phyloP scores from a whole-genome alignment of 2,797 vertebrate species.

The Cichlasoma orientale region DNA sequence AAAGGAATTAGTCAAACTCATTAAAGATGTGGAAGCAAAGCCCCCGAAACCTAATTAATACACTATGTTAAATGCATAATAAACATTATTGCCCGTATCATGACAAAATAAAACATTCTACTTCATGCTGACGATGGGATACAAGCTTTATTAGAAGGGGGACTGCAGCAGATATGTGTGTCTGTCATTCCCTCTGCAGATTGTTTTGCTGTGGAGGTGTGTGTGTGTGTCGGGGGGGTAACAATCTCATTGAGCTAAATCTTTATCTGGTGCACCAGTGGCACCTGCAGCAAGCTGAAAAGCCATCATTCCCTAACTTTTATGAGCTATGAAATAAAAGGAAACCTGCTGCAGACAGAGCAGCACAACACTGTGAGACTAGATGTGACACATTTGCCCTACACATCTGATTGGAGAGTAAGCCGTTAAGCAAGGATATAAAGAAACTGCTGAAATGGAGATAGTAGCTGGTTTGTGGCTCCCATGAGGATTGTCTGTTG shows the following conservation, averaged over 20 bases:
- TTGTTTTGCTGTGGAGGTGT: conserved; percentile 10
- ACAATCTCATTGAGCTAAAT: conserved; percentile 52
- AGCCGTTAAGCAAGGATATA: conserved; percentile 43
- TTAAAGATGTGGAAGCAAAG: conserved; percentile 61
- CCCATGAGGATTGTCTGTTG: conserved; percentile 34
- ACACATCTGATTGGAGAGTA: conserved; percentile 40
- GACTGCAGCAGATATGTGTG: conserved; percentile 7
- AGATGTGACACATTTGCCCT: conserved; percentile 49
- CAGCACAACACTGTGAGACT: conserved; percentile 7
- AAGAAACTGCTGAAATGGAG: conserved; percentile 33
- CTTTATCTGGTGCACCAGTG: conserved; percentile 51
- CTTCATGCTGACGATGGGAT: conserved; percentile 43
- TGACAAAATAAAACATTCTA: conserved; percentile 24
- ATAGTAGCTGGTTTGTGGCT: conserved; percentile 35
- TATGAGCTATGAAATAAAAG: conserved; percentile 62
- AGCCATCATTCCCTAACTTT: conserved; percentile 52
- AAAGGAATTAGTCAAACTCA: conserved; percentile 40
- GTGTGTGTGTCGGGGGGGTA: not conserved
- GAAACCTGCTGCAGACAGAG: conserved; percentile 48
- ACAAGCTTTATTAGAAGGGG: conserved; percentile 54
- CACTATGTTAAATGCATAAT: conserved; percentile 41
- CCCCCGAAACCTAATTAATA: conserved; percentile 45
- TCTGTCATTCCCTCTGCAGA: conserved; percentile 39
- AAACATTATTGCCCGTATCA: conserved; percentile 43
- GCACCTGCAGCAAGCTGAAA: conserved; percentile 50